phyloP scores from a whole-genome alignment of 2,888 invertebrate genomes.

The Metellina segmentata region DNA sequence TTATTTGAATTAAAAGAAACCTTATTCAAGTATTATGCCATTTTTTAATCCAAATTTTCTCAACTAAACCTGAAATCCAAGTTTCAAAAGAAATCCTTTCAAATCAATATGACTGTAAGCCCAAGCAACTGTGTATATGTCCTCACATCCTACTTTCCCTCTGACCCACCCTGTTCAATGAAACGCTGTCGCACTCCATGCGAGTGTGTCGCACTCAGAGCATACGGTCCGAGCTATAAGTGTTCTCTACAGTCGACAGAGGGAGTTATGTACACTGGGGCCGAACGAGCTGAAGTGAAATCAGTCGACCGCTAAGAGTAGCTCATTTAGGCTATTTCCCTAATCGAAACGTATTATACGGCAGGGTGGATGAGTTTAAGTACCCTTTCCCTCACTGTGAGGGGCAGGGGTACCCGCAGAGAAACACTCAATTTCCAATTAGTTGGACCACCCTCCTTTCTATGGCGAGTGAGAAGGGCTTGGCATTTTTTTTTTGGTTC shows the following conservation, averaged over 20 bases:
- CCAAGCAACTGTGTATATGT: too few relatives aligned
- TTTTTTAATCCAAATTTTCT: too few relatives aligned
- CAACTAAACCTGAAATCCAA: too few relatives aligned
- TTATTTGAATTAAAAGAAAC: too few relatives aligned
- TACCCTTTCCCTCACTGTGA: not conserved
- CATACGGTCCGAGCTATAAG: not conserved
- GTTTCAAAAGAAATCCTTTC: too few relatives aligned
- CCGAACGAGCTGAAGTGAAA: slow-evolving; percentile 7
- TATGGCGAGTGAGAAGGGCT: not conserved
- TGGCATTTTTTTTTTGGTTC: not conserved
- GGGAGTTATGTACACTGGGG: slow-evolving; percentile 30
- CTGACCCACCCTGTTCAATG: slow-evolving; percentile 9
- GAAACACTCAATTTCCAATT: slow-evolving; percentile 42
- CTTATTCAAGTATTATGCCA: too few relatives aligned
- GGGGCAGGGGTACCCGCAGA: not conserved
- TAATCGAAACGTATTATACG: slow-evolving; percentile 54
- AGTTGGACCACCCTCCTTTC: not conserved
- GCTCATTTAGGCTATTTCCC: slow-evolving; percentile 43
- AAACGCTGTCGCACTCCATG: not conserved
- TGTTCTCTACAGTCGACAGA: not conserved
- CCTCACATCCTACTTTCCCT: slow-evolving; percentile 36
- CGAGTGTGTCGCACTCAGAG: slow-evolving; percentile 4
- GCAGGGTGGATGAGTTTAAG: slow-evolving; percentile 12
- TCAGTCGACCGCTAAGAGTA: slow-evolving; percentile 60
- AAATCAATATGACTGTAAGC: too few relatives aligned